Percentiles rank a stretch among this genome's conserved stretches.
These are phyloP conservation scores for Andrena minutula DNA, from an alignment of 2,888 invertebrate genomes.

Conservation along the genomic window DNA sequence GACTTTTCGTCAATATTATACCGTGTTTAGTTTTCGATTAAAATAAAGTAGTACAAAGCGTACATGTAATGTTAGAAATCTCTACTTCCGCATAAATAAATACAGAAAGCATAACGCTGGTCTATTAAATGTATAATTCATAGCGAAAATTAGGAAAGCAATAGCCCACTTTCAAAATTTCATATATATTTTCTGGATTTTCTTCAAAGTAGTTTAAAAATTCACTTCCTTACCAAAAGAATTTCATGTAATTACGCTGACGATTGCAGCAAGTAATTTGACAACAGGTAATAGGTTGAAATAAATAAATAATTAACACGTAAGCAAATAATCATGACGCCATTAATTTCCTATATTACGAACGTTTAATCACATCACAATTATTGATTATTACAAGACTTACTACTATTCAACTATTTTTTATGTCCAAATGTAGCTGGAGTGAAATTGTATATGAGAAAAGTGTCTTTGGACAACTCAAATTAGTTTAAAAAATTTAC, in stretches of 20 bases:
- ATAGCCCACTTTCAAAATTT: slow-evolving; percentile 33
- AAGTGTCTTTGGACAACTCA: not conserved
- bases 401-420: too few species aligned
- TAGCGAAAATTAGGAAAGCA: slow-evolving; percentile 40
- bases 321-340: not conserved
- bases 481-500: not conserved
- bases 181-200: not conserved
- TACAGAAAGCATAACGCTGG: slow-evolving; percentile 29
- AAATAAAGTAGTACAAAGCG: slow-evolving; percentile 23
- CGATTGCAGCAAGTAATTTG: not conserved
- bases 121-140: slow-evolving; percentile 27
- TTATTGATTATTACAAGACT: too few species aligned
- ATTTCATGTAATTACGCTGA: not conserved
- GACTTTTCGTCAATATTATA: not conserved
- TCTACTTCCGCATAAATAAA: slow-evolving; percentile 29
- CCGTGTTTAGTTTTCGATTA: slow-evolving; percentile 14
- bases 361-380: too few species aligned
- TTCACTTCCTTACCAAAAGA: not conserved
- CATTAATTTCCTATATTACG: too few species aligned
- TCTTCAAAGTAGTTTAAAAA: not conserved
- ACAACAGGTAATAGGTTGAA: not conserved
- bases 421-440: too few species aligned
- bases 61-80: slow-evolving; percentile 16
- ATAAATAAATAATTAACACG: not conserved
- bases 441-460: too few species aligned